A percentile compares a stretch with the other conserved stretches of the same genome.
phyloP scores from a whole-genome alignment of 2,888 invertebrate species.

The Uropetala carovei region DNA sequence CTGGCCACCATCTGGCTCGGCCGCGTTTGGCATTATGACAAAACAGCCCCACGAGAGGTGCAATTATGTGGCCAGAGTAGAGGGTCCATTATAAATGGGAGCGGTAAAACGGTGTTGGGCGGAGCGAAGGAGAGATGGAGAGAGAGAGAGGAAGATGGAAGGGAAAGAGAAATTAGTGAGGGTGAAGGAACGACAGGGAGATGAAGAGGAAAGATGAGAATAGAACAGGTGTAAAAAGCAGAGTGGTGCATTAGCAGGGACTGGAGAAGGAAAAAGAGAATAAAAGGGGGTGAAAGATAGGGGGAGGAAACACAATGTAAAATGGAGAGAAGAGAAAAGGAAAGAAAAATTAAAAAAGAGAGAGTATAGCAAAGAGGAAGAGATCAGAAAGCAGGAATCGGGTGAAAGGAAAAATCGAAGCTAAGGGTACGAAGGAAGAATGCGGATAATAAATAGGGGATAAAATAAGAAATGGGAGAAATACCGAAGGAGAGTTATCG shows the following conservation, averaged over 20 bases:
- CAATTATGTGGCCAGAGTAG: conserved; percentile 28
- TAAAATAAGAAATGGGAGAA: too few species aligned
- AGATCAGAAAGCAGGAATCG: too few species aligned
- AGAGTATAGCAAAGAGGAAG: too few species aligned
- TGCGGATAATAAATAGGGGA: too few species aligned
- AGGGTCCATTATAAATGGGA: conserved; percentile 16
- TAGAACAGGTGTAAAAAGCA: not conserved
- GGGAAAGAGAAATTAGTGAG: not conserved
- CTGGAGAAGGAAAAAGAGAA: not conserved
- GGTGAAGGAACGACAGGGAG: not conserved
- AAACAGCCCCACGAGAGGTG: conserved; percentile 18
- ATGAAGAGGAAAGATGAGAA: not conserved
- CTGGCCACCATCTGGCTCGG: not conserved
- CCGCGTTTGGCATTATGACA: conserved; percentile 42
- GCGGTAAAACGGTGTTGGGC: not conserved
- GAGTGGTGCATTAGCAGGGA: not conserved
- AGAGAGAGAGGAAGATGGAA: conserved; percentile 38
- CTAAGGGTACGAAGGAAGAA: too few species aligned
- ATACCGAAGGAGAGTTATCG: too few species aligned
- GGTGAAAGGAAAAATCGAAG: too few species aligned
- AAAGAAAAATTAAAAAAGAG: not conserved
- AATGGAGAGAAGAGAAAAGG: not conserved
- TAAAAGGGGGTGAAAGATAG: not conserved
- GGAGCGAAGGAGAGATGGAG: not conserved
- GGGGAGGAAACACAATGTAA: not conserved